phyloP scores from a whole-genome alignment of 1,140 invertebrate species.

The Hydropsyche tenuis region DNA sequence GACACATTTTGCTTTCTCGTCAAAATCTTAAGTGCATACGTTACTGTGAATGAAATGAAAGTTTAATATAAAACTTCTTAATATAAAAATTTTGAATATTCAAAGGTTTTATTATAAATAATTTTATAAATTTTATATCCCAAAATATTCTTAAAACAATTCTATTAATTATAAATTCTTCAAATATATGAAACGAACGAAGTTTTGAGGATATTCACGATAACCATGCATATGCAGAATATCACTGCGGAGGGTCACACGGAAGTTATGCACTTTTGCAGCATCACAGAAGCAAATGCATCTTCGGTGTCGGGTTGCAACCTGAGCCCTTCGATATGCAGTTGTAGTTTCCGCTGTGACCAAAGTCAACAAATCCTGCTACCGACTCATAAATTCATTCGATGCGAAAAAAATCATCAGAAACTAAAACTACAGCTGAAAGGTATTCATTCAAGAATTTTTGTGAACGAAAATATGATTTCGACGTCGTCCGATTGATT shows the following conservation, averaged over 20 bases:
- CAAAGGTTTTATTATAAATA: no score
- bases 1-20: background rate
- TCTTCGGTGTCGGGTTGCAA: conserved; percentile 39
- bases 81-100: no score
- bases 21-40: no score
- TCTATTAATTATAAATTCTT: no score
- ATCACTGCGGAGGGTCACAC: conserved; percentile 33
- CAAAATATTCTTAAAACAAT: no score
- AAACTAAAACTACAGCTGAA: background rate
- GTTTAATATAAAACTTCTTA: no score
- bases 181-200: background rate
- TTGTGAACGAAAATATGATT: no score
- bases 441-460: no score
- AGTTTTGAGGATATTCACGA: background rate
- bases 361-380: background rate
- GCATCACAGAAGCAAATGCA: conserved; percentile 1
- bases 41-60: no score
- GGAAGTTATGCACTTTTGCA: conserved; percentile 34
- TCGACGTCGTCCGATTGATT: no score
- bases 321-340: conserved; percentile 24
- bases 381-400: background rate
- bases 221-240: background rate
- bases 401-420: background rate
- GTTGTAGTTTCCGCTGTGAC: conserved; percentile 19
- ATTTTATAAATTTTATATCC: no score